A percentile compares a stretch with the other conserved stretches of the same genome.
Conservation (phyloP, 2,113 vertebrate genomes). For the Cynoglossus semilaevis region DNA sequence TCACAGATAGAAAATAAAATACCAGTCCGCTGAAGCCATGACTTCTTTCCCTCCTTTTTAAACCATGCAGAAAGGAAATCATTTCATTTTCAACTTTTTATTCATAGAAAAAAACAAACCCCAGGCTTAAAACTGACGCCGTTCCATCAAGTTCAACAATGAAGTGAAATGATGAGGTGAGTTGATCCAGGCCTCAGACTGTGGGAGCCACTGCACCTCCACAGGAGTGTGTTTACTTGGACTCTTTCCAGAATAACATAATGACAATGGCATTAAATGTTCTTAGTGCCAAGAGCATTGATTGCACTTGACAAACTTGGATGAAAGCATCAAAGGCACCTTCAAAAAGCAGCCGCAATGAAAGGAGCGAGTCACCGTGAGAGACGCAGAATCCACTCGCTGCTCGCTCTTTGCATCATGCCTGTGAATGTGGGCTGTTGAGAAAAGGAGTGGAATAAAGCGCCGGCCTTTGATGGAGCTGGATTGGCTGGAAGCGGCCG, state of each 20-base stretch:
- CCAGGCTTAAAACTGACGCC: slow-evolving; percentile 4
- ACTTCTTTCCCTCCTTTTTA: not conserved
- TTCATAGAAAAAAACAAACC: slow-evolving; percentile 1
- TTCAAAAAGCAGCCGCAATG: slow-evolving; percentile 44
- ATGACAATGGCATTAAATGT: slow-evolving; percentile 58
- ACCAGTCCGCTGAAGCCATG: not conserved
- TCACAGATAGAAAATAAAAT: not conserved
- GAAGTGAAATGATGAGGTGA: not conserved
- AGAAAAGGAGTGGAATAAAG: slow-evolving; percentile 50
- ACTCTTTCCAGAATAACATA: slow-evolving; percentile 54
- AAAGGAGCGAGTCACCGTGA: slow-evolving; percentile 52
- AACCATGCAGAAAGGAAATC: not conserved
- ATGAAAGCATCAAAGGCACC: slow-evolving; percentile 67
- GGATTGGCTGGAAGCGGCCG: slow-evolving; percentile 54
- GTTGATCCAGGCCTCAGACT: not conserved
- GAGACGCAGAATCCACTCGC: slow-evolving; percentile 64
- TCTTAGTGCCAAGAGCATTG: slow-evolving; percentile 47
- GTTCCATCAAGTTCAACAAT: no score
- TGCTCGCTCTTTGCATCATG: slow-evolving; percentile 51
- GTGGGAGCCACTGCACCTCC: no score
- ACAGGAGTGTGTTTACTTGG: slow-evolving; percentile 27
- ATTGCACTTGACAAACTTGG: slow-evolving; percentile 67
- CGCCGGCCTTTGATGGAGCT: slow-evolving; percentile 35
- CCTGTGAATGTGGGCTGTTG: slow-evolving; percentile 37
- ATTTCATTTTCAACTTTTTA: not conserved